Percentiles rank a stretch among this genome's conserved stretches.
Conservation (phyloP, 2,888 invertebrate genomes). For the Taenaris catops region DNA sequence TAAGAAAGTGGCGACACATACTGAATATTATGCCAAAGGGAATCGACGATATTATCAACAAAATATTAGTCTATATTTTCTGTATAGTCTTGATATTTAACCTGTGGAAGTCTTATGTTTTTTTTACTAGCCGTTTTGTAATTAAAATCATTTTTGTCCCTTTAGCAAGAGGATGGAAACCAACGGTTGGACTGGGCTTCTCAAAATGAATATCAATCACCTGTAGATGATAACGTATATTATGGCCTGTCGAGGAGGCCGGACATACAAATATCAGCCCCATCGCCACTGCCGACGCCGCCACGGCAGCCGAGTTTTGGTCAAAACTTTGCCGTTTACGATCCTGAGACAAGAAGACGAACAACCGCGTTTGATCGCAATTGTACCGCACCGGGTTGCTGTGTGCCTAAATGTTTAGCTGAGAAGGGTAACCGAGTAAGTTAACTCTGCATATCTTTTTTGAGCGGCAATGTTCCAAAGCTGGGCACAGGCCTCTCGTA, state of each 20-base stretch:
- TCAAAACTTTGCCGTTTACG: slow-evolving; percentile 50
- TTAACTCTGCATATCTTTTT: too few species aligned
- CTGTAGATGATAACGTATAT: slow-evolving; percentile 29
- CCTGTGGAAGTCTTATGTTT: background rate
- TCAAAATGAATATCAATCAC: slow-evolving; percentile 25
- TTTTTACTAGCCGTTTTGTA: slow-evolving; percentile 9
- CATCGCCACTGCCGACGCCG: slow-evolving; percentile 41
- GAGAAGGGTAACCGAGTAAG: slow-evolving; percentile 91
- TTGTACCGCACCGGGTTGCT: slow-evolving; percentile 84
- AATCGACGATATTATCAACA: too few species aligned
- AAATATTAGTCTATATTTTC: too few species aligned
- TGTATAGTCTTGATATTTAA: slow-evolving; percentile 1
- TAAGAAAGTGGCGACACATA: too few species aligned
- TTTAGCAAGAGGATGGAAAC: slow-evolving; percentile 38
- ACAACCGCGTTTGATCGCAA: slow-evolving; percentile 70
- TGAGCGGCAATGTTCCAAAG: too few species aligned
- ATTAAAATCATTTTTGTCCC: too few species aligned
- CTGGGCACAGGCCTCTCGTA: too few species aligned
- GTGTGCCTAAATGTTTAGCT: slow-evolving; percentile 92
- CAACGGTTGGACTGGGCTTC: slow-evolving; percentile 27
- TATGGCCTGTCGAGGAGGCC: slow-evolving; percentile 35
- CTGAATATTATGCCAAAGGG: too few species aligned
- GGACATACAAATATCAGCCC: slow-evolving; percentile 29
- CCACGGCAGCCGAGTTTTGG: slow-evolving; percentile 33
- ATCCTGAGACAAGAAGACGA: slow-evolving; percentile 59